Base-by-base conservation (phyloP, 2,888 invertebrate genomes). In the Scaeva pyrastri region DNA sequence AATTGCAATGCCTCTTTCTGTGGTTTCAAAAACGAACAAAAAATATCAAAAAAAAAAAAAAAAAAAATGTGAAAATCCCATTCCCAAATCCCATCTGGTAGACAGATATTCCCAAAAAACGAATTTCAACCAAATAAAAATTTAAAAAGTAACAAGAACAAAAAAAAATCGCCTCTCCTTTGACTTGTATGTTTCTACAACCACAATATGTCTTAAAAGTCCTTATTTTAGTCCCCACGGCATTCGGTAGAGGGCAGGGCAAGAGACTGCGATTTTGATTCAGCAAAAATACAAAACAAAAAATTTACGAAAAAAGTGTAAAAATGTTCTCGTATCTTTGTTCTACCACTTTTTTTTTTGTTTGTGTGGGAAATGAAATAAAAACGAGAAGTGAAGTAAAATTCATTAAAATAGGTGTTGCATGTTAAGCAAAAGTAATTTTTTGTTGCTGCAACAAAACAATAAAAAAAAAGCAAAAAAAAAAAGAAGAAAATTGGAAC, bases 361-460 rank as follows among this genome's bases (percentile, higher is more conserved):
- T 50, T 39, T 58, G 50, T 60, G 50, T 23, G 52, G 56, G 58
- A 41, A 50, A 64, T 31, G 39, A 62, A 56, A 26, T 43, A 75
- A 68, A 71, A 64, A n/a, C 16, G 12, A 39, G 41, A 58, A 56
- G 68, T n/a, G 45, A 43, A 23, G 11, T 71, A 76, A 85, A 79
- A 86, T 77, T 86, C 85, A 77, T 86, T 81, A 86, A 86, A 86
- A 81, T 77, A 86, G 85, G 85, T 86, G 85, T 85, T 85, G 80
- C 84, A 84, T 84, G 75, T 75, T 79, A 70, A 60, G 64, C 64
- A 72, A 60, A 79, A 71, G 79, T 68, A 83, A 68, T 52, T 78
- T 73, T 68, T 60, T 76, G 12, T 41, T 60, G 4, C 8, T 36
- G 31, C 58, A 41, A 56, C 31, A 50, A 45, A 26, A 45, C 14